Conservation (phyloP, 2,797 vertebrate species). For the Atherinosoma microstoma region DNA sequence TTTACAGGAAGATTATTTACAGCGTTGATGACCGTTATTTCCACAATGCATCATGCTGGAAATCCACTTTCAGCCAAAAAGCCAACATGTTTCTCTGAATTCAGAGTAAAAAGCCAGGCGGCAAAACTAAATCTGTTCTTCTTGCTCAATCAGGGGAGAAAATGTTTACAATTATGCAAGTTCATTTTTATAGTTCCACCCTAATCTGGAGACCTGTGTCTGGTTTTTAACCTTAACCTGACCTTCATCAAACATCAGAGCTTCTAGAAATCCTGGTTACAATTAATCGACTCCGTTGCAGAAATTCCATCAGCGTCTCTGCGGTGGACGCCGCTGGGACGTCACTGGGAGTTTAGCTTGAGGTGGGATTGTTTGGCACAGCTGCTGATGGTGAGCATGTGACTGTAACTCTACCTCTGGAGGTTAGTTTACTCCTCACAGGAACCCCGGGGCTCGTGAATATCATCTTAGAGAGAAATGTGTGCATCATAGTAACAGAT, state of each 20-base stretch:
- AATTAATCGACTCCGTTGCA: conserved; percentile 38
- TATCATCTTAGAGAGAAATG: conserved; percentile 1
- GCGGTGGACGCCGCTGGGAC: conserved; percentile 35
- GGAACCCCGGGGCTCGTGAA: not conserved
- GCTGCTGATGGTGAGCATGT: not conserved
- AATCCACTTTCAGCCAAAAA: not conserved
- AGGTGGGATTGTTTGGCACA: not conserved
- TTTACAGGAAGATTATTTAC: conserved; percentile 20
- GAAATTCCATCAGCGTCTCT: conserved; percentile 43
- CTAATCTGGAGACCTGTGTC: too few species aligned
- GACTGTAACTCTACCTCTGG: conserved; percentile 13
- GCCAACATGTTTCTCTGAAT: not conserved
- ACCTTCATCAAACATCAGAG: not conserved
- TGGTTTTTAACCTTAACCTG: not conserved
- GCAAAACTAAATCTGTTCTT: not conserved
- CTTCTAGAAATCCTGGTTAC: not conserved
- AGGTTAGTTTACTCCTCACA: conserved; percentile 6
- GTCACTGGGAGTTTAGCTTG: conserved; percentile 10
- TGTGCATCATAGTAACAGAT: not conserved
- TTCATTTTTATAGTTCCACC: too few species aligned
- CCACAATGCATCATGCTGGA: conserved; percentile 9
- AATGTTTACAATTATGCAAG: not conserved
- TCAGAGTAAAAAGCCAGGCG: not conserved
- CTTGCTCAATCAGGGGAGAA: not conserved
- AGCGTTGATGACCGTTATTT: not conserved